Base-by-base conservation (phyloP, 2,113 vertebrate species). In the Nerophis lumbriciformis region DNA sequence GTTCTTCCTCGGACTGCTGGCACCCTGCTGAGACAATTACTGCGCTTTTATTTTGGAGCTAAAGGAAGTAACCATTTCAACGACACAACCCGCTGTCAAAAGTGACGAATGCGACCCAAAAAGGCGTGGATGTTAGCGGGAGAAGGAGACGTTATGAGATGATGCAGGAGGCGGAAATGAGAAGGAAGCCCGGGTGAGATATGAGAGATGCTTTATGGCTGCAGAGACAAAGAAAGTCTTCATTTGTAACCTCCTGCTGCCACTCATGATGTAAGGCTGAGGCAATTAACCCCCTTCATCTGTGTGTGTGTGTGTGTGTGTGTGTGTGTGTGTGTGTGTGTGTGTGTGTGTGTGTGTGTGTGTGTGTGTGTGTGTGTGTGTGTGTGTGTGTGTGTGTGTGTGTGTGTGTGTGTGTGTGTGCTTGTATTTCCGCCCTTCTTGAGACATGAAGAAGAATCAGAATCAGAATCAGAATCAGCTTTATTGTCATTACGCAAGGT, bases 271-370 rank as follows among this genome's bases (percentile, higher is more conserved):
- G 86, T 81, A 83, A 84, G 70, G 65, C 81, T 75, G 58, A 82
- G 72, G 80, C 83, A 87, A 88, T 87, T 85, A 88, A 84, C 77
- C 77, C 61, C 79, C 71, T 82, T 81, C 79, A 81, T 81, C 80
- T 76, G 15, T 28, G 42, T 16, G 19, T 37, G 8, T 59, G 28
- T 3, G 28, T 28, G 28, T 28, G 28, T 28, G 28, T 28, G 28
- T 28, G 28, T 28, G 28, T 28, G 19, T 19, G 19, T 19, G 19
- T 19, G 19, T 19, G 19, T 19, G 19, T 19, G 19, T 19, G 19
- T 19, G 19, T 19, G 19, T 19, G 19, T 19, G 19, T 19, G 19
- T 19, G 19, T 19, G 19, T 19, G 19, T 19, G 19, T 19, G 19
- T 19, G 19, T 19, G 19, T 19, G 19, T 19, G 42, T 16, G 36